Percentiles rank a stretch among this genome's conserved stretches.
phyloP scores from a whole-genome alignment of 2,888 invertebrate genomes.

The Lamproptera curius region DNA sequence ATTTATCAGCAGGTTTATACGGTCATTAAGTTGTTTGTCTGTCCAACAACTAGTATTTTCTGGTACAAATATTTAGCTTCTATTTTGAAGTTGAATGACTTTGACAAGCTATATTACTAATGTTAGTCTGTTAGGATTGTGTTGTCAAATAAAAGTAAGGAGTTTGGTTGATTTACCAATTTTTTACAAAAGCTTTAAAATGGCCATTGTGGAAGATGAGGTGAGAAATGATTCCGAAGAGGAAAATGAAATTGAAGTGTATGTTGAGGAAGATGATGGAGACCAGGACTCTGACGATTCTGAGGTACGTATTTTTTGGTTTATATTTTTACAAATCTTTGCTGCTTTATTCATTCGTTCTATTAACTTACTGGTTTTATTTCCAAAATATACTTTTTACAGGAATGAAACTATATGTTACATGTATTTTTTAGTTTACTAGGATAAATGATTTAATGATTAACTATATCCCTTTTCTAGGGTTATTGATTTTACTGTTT shows the following conservation, averaged over 20 bases:
- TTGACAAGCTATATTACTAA: too few relatives aligned
- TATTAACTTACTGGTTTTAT: slow-evolving; percentile 5
- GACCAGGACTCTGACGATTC: slow-evolving; percentile 68
- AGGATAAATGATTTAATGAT: too few relatives aligned
- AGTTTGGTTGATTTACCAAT: slow-evolving; percentile 26
- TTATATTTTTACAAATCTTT: neutral
- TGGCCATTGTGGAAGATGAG: slow-evolving; percentile 72
- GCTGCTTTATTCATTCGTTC: slow-evolving; percentile 21
- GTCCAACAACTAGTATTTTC: too few relatives aligned
- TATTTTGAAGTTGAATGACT: too few relatives aligned
- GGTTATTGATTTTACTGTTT: too few relatives aligned
- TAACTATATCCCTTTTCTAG: too few relatives aligned
- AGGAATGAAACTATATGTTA: too few relatives aligned
- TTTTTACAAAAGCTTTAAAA: slow-evolving; percentile 34
- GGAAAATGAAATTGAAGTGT: slow-evolving; percentile 69
- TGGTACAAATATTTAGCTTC: too few relatives aligned
- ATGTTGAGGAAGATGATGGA: slow-evolving; percentile 62
- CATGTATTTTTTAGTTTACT: too few relatives aligned
- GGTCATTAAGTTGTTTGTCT: too few relatives aligned
- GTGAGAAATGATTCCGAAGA: slow-evolving; percentile 68
- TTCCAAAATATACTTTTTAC: neutral
- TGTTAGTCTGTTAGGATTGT: slow-evolving; percentile 38
- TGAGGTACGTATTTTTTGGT: slow-evolving; percentile 43
- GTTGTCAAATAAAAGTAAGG: slow-evolving; percentile 47
- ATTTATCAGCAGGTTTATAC: too few relatives aligned